These are phyloP conservation scores for Sylvilagus bachmani DNA, from an alignment of 2,113 vertebrate species.

Conservation along the genomic window DNA sequence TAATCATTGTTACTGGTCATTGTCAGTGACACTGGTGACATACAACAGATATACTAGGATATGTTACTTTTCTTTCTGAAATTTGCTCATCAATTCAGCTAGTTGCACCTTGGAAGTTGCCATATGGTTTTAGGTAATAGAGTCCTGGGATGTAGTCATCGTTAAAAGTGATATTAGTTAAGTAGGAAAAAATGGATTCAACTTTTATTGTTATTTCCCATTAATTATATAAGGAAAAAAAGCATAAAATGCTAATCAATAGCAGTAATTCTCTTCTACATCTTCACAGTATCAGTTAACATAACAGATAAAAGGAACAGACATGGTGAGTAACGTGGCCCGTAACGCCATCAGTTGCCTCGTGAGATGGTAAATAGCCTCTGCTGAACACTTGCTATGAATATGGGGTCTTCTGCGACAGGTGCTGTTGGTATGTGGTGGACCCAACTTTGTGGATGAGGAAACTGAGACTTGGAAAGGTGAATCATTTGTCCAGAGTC, in stretches of 20 bases:
- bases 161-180: neutral
- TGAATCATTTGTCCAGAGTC: neutral
- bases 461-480: neutral
- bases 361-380: neutral
- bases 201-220: neutral
- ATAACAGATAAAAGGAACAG: neutral
- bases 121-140: neutral
- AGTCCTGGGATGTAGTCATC: neutral
- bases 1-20: neutral
- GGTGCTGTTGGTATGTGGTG: neutral
- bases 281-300: neutral
- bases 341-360: neutral
- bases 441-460: neutral
- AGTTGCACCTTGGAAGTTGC: neutral
- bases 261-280: neutral
- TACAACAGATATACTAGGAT: neutral
- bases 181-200: neutral
- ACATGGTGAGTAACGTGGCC: too few relatives aligned
- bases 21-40: neutral
- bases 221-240: neutral
- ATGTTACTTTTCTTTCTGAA: neutral
- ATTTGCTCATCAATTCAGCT: slow-evolving; percentile 4
- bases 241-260: neutral
- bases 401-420: rapidly evolving
- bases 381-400: neutral